phyloP scores from a whole-genome alignment of 1,140 invertebrate species.

The Aphidius gifuensis region DNA sequence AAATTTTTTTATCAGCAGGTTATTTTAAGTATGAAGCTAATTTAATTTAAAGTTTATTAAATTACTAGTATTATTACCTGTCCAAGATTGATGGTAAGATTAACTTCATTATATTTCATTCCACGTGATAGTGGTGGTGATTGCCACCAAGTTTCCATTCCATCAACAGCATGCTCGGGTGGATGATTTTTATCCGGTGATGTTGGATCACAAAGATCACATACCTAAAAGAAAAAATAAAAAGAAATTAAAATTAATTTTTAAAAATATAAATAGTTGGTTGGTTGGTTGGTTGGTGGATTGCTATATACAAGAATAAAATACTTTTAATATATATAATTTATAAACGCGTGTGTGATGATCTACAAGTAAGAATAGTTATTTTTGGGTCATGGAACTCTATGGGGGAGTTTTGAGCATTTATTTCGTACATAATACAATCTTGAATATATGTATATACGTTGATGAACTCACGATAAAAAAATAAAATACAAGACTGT shows the following conservation, averaged over 20 bases:
- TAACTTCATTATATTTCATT: conserved; percentile 95
- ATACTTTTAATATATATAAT: neutral
- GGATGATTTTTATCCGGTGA: conserved; percentile 77
- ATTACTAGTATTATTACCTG: conserved; percentile 75
- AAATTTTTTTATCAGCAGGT: no score
- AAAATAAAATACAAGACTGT: no score
- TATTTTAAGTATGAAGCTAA: neutral
- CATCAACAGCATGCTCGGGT: conserved; percentile 89
- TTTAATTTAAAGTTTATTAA: neutral
- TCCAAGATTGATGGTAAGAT: conserved; percentile 94
- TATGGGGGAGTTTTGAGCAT: neutral
- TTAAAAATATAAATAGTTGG: neutral
- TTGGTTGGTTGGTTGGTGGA: neutral
- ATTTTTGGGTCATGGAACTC: conserved; percentile 2
- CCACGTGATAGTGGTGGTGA: conserved; percentile 96
- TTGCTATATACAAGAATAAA: neutral
- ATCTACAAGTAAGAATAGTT: neutral
- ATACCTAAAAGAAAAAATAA: conserved; percentile 66
- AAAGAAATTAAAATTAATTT: neutral
- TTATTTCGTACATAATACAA: no score
- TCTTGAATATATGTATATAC: no score
- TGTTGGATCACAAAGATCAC: conserved; percentile 85
- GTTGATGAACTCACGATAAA: neutral
- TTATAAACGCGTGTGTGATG: neutral
- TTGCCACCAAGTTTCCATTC: conserved; percentile 95